Evolutionary conservation across 1,140 invertebrate species (phyloP).

Genomic region (Diploscapter pachys): DNA sequence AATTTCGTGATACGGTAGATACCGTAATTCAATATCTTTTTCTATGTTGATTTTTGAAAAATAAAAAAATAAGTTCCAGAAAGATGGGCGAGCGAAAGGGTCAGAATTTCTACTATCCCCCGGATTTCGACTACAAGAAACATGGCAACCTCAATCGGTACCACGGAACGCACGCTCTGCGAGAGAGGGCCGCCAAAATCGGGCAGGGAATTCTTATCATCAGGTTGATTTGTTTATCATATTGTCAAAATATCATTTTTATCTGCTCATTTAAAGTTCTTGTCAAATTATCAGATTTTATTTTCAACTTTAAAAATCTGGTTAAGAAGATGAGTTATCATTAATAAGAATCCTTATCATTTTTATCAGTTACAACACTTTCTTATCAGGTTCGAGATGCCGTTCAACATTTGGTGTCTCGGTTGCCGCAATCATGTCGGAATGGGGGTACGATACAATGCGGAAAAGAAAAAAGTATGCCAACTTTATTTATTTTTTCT

Average conservation of each 20-base stretch:
- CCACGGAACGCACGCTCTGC: slow-evolving; percentile 86
- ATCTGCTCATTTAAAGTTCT: not conserved
- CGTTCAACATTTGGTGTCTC: slow-evolving; percentile 98
- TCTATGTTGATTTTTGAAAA: too few species aligned
- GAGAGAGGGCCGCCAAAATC: slow-evolving; percentile 88
- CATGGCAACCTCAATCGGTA: slow-evolving; percentile 83
- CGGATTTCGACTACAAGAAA: slow-evolving; percentile 89
- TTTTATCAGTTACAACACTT: not conserved
- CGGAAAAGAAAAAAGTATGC: slow-evolving; percentile 93
- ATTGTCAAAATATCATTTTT: too few species aligned
- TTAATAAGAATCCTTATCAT: not conserved
- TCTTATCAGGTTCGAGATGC: slow-evolving; percentile 87
- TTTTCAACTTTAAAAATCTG: too few species aligned
- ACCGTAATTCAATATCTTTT: too few species aligned
- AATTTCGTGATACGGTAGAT: too few species aligned
- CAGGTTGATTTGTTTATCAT: slow-evolving; percentile 59
- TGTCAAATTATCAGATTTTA: not conserved
- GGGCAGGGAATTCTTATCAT: slow-evolving; percentile 95
- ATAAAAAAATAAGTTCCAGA: too few species aligned
- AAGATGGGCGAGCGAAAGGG: slow-evolving; percentile 90
- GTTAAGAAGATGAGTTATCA: too few species aligned
- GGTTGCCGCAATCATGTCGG: slow-evolving; percentile 97
- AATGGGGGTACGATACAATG: slow-evolving; percentile 97
- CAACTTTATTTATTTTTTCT: slow-evolving; percentile 11
- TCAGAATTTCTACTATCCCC: slow-evolving; percentile 94